These are phyloP conservation scores for Romanogobio albipinnatus DNA, from an alignment of 2,113 vertebrate species.

Conservation along the genomic window DNA sequence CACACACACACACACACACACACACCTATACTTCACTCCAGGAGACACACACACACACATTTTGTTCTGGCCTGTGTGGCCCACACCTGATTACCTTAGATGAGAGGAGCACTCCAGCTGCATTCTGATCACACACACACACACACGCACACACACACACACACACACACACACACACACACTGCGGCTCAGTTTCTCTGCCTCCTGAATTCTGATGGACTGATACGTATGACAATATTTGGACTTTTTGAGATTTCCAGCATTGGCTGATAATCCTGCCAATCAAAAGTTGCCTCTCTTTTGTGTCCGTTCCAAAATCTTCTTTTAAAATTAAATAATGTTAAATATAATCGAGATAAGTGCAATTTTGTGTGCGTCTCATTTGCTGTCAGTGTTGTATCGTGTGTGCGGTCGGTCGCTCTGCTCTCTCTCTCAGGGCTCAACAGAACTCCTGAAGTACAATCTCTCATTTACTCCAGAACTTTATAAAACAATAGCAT, in stretches of 20 bases:
- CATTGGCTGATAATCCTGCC: neutral
- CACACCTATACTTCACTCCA: neutral
- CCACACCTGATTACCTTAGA: conserved; percentile 24
- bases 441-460: no score
- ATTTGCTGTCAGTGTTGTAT: neutral
- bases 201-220: neutral
- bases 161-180: neutral
- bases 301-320: neutral
- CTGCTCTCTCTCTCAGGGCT: no score
- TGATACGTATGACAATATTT: neutral
- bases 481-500: no score
- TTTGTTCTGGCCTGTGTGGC: conserved; percentile 1
- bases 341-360: no score
- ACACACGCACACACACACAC: neutral
- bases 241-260: neutral
- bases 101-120: conserved; percentile 9
- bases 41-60: neutral
- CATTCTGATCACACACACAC: neutral
- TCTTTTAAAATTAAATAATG: no score
- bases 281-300: neutral
- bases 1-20: neutral
- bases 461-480: no score
- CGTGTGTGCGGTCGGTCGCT: neutral
- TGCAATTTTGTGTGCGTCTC: no score
- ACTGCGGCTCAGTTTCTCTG: neutral